A percentile compares a stretch with the other conserved stretches of the same genome.
These are phyloP conservation scores for Fulmarus glacialis DNA, from an alignment of 2,113 vertebrate species.

Conservation along the genomic window DNA sequence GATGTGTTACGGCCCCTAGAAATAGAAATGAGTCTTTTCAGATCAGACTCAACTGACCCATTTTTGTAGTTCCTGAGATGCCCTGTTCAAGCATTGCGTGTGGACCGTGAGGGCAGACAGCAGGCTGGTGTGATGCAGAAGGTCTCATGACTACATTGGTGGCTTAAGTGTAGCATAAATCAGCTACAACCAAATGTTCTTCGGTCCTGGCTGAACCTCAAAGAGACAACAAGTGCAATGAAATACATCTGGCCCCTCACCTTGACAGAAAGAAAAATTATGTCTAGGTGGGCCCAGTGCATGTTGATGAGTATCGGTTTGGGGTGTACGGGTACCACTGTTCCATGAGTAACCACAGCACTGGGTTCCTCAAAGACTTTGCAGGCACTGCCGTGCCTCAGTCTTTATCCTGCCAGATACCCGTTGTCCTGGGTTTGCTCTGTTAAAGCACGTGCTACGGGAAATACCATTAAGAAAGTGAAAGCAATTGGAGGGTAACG, in stretches of 20 bases:
- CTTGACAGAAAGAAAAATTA: not conserved
- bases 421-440: not conserved
- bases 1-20: accelerated
- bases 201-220: not conserved
- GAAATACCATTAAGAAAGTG: not conserved
- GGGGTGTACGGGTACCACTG: not conserved
- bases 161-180: not conserved
- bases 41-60: not conserved
- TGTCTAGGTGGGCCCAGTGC: accelerated
- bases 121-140: no score
- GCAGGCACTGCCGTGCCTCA: not conserved
- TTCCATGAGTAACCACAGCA: not conserved
- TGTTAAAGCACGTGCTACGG: not conserved
- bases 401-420: not conserved
- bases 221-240: not conserved
- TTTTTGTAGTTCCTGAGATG: not conserved
- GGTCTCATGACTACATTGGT: not conserved
- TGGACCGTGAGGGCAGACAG: accelerated
- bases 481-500: not conserved
- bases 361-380: not conserved
- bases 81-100: accelerated
- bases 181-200: not conserved
- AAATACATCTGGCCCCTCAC: not conserved
- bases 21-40: not conserved
- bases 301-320: accelerated